Evolutionary conservation across 2,113 vertebrate genomes (phyloP), one percentile per base, ranked within the genome.

Genomic region (Syrmaticus mikado): DNA sequence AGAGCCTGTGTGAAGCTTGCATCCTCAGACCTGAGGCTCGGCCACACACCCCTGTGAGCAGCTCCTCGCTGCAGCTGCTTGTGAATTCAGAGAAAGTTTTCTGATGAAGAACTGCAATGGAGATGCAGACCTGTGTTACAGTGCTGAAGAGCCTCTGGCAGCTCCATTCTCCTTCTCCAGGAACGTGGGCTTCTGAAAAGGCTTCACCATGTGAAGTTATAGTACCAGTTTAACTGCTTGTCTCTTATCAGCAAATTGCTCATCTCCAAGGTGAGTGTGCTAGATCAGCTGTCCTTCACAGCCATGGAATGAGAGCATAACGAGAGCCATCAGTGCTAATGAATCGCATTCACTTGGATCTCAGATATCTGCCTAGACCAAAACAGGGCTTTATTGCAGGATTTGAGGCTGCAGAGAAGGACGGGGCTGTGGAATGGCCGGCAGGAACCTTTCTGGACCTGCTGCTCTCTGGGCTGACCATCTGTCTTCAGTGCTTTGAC

Each of bases 111-210:
- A 46, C 78, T 82, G 1, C 0, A 75, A 13, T 57, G 48, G 62
- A 66, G 45, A 10, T 40, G 58, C 52, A 53, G 71, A 55, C 50
- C 17, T 9, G 11, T 27, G 79, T 24, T 79, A 32, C 38, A 4
- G 1, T 8, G 77, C 66, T 13, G 20, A 74, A 72, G 65, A 90
- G 30, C 22, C 53, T 48, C 48, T 71, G 55, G 9, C 62, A 34
- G 38, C 86, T 61, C 8, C 48, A 65, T 53, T 36, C 45, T 68
- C 48, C 60, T 2, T 18, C 73, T 30, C 71, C 45, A 12, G 22
- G 32, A 46, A 16, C 2, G 6, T 0, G 2, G 48, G 66, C 45
- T 13, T 8, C 0, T 1, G 85, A 50, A 75, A 75, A 27, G 61
- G 66, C 72, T 92, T 79, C 86, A 77, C 84, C 72, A 25, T 84